A percentile compares a stretch with the other conserved stretches of the same genome.
Evolutionary conservation across 2,888 invertebrate genomes (phyloP).

Genomic region (Eristalinus aeneus): DNA sequence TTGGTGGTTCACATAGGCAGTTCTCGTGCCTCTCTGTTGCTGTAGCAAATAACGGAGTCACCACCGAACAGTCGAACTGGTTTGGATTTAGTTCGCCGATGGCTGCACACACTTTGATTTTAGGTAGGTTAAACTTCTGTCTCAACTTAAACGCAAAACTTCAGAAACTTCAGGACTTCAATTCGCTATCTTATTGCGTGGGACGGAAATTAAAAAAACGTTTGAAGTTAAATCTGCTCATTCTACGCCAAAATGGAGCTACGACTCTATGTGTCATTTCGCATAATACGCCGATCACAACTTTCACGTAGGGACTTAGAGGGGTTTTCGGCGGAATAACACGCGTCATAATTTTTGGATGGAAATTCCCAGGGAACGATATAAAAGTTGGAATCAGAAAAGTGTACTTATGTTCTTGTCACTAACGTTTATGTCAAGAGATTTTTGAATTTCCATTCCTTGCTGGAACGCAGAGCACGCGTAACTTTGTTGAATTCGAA

Average conservation of each 20-base stretch:
- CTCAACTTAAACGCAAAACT: background rate
- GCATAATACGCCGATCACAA: background rate
- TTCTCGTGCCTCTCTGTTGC: background rate
- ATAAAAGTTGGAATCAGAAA: slow-evolving; percentile 15
- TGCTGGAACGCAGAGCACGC: background rate
- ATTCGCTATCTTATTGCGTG: background rate
- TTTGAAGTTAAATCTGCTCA: slow-evolving; percentile 12
- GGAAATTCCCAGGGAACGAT: background rate
- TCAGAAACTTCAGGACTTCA: background rate
- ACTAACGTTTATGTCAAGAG: slow-evolving; percentile 22
- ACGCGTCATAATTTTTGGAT: slow-evolving; percentile 13
- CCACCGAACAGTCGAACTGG: background rate
- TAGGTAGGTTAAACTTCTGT: background rate
- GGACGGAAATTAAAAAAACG: slow-evolving; percentile 35
- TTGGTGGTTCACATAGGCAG: background rate
- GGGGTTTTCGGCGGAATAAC: background rate
- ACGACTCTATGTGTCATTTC: background rate
- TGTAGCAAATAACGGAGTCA: background rate
- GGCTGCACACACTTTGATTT: slow-evolving; percentile 11
- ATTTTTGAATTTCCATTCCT: background rate
- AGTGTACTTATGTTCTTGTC: slow-evolving; percentile 29
- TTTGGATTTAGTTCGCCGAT: slow-evolving; percentile 26
- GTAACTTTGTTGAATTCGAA: background rate
- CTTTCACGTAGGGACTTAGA: slow-evolving; percentile 5
- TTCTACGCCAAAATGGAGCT: background rate